Conservation (phyloP, 2,888 invertebrate genomes). For the Idaea straminata region DNA sequence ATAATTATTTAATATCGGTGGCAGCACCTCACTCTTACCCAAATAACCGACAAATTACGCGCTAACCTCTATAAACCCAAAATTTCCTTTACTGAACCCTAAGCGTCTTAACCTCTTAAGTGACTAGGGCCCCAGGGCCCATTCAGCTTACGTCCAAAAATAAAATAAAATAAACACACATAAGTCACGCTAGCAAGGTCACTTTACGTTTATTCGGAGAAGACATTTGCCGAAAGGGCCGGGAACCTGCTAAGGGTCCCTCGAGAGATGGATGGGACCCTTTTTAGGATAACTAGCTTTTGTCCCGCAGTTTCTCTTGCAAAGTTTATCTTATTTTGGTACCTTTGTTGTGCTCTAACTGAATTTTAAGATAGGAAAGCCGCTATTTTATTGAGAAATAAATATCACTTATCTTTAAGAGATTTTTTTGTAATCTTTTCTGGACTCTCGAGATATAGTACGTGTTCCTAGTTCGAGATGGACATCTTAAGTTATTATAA, state of each 20-base stretch:
- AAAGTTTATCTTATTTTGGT: background rate
- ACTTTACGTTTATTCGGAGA: conserved; percentile 23
- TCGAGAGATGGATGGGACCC: conserved; percentile 1
- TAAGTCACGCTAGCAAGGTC: conserved; percentile 15
- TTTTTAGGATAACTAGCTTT: background rate
- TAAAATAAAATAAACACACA: conserved; percentile 16
- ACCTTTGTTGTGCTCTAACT: background rate
- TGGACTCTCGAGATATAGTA: no score
- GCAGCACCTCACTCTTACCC: no score
- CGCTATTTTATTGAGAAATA: background rate
- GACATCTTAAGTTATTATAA: no score
- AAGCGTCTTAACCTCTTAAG: conserved; percentile 3
- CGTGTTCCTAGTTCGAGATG: no score
- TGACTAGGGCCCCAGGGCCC: background rate
- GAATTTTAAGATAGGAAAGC: background rate
- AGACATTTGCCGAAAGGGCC: conserved; percentile 19
- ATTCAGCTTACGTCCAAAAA: background rate
- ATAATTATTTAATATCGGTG: no score
- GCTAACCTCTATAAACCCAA: no score
- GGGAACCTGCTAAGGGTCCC: background rate
- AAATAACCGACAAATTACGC: no score
- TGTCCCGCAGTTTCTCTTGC: background rate
- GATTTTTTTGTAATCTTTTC: no score
- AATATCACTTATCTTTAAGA: background rate
- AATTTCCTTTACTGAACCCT: background rate